Evolutionary conservation across 2,888 invertebrate genomes (phyloP).

Genomic region (Brachyptera risi): DNA sequence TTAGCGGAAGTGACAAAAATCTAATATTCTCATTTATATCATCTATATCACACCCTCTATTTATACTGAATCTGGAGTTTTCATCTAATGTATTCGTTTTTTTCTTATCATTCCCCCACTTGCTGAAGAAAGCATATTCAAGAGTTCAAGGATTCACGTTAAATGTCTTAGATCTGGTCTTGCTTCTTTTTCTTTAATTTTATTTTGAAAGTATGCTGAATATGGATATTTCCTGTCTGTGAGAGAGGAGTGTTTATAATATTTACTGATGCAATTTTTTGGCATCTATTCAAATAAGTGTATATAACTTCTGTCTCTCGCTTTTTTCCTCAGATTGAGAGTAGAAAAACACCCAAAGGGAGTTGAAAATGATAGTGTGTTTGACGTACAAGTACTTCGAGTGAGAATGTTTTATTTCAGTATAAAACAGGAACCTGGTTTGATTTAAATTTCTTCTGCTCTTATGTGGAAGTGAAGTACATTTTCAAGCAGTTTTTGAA

Average conservation of each 20-base stretch:
- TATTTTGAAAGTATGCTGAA: too few relatives aligned
- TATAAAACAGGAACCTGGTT: too few relatives aligned
- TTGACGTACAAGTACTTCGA: neutral
- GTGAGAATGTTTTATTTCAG: neutral
- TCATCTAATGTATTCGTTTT: constrained; percentile 19
- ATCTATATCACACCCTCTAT: constrained; percentile 1
- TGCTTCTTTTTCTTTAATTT: too few relatives aligned
- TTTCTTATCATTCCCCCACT: neutral
- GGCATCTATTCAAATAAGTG: constrained; percentile 16
- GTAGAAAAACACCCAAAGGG: constrained; percentile 6
- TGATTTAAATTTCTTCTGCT: too few relatives aligned
- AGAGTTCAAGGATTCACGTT: constrained; percentile 4
- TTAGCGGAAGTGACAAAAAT: neutral
- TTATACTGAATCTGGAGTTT: constrained; percentile 1
- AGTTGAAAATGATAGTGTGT: constrained; percentile 9
- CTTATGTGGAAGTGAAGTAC: too few relatives aligned
- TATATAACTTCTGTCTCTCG: neutral
- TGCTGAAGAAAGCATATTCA: neutral
- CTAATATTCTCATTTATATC: constrained; percentile 15
- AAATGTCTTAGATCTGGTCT: too few relatives aligned
- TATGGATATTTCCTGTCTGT: constrained; percentile 15
- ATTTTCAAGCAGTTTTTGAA: too few relatives aligned
- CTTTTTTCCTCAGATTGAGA: neutral
- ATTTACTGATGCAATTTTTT: constrained; percentile 24
- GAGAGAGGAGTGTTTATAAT: constrained; percentile 17